phyloP scores from a whole-genome alignment of 2,888 invertebrate species.

The Nysson spinosus region DNA sequence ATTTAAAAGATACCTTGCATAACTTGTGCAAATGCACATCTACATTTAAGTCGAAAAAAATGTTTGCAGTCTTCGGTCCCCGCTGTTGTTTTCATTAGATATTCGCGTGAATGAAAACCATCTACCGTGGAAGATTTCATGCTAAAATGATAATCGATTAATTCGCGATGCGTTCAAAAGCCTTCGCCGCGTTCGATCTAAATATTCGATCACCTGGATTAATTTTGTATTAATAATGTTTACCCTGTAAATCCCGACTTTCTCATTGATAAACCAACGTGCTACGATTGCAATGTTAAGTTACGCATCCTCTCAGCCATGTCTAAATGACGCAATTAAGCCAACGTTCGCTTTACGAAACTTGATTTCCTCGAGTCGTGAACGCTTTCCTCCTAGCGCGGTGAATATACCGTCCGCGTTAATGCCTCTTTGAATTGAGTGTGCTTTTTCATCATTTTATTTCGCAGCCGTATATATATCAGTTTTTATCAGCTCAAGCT shows the following conservation, averaged over 20 bases:
- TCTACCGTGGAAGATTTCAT: constrained; percentile 43
- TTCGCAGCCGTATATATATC: no score
- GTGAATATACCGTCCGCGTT: background rate
- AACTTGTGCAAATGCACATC: background rate
- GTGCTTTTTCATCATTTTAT: background rate
- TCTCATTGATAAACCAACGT: constrained; percentile 10
- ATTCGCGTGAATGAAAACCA: constrained; percentile 41
- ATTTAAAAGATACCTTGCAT: constrained; percentile 16
- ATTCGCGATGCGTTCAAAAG: constrained; percentile 27
- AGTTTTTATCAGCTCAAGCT: background rate
- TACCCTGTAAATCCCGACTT: background rate
- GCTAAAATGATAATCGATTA: constrained; percentile 51
- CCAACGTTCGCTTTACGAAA: constrained; percentile 43
- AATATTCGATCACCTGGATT: constrained; percentile 28
- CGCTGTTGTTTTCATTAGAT: constrained; percentile 6
- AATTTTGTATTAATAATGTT: background rate
- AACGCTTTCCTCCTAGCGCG: constrained; percentile 26
- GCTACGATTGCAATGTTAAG: constrained; percentile 18
- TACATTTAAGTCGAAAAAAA: constrained; percentile 3
- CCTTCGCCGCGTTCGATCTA: constrained; percentile 38
- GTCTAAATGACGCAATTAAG: constrained; percentile 46
- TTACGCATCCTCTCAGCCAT: constrained; percentile 34
- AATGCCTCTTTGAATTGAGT: background rate
- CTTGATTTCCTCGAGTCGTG: constrained; percentile 26
- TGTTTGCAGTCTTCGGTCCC: constrained; percentile 5